Conservation (phyloP, 2,888 invertebrate genomes). For the Spatulosminthurus flaviceps region DNA sequence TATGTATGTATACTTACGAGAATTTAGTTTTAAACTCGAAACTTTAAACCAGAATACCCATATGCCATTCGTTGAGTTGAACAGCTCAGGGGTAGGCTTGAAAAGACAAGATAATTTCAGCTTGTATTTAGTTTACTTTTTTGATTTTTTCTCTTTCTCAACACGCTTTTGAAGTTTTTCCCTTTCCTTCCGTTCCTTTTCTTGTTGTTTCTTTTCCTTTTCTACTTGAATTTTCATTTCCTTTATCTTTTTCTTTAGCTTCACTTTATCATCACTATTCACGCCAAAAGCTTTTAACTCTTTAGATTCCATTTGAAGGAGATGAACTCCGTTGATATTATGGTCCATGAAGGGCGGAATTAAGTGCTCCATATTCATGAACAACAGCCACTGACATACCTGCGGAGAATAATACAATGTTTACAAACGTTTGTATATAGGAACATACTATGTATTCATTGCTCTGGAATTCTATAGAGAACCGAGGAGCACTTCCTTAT, state of each 20-base stretch:
- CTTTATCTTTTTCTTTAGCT: conserved; percentile 85
- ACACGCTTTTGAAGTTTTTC: conserved; percentile 64
- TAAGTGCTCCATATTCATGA: conserved; percentile 81
- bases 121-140: conserved; percentile 26
- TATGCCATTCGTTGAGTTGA: neutral
- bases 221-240: conserved; percentile 80
- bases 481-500: too few species aligned
- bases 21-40: neutral
- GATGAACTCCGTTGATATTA: conserved; percentile 85
- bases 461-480: too few species aligned
- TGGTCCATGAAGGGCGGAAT: conserved; percentile 87
- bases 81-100: neutral
- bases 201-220: conserved; percentile 71
- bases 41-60: neutral
- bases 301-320: conserved; percentile 87
- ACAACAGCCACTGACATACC: conserved; percentile 94
- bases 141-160: conserved; percentile 67
- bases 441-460: too few species aligned
- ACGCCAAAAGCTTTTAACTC: conserved; percentile 89
- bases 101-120: neutral
- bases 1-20: too few species aligned
- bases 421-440: too few species aligned
- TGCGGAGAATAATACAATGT: conserved; percentile 65
- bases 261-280: conserved; percentile 80
- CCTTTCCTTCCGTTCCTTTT: conserved; percentile 55